Evolutionary conservation across 2,888 invertebrate species (phyloP), one percentile per base, ranked within the genome.

Genomic region (Rapana venosa): DNA sequence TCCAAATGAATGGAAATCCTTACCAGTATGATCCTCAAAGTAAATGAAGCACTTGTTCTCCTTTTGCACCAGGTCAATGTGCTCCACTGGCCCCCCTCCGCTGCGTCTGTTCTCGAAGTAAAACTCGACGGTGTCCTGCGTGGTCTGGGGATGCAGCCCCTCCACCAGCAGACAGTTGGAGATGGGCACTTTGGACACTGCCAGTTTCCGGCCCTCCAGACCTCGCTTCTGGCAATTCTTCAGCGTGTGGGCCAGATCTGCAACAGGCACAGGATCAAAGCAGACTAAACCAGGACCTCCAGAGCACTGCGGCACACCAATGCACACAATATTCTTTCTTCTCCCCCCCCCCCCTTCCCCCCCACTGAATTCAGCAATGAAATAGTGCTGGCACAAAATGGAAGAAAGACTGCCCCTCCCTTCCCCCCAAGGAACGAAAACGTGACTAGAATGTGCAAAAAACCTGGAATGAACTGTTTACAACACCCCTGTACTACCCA

Each of bases 81-180:
- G 86, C 56, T 89, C 90, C 30, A 92, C 89, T 13, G 90, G 88
- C n/a, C 92, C 92, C 6, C 92, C 92, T 4, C 87, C 88, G 30
- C 85, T 90, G 61, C 90, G 90, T 77, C 66, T 92, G 79, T 91
- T 92, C 87, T 92, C 92, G 90, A 92, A 92, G 87, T 92, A 92
- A 15, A 88, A 35, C 17, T 74, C 20, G 11, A 92, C 35, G 47
- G 89, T 83, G n/a, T 92, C 91, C 47, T 90, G 90, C 47, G 91
- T 87, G 8, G 87, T 83, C 22, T 47, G 0, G 17, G 26, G n/a
- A 8, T 85, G 85, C n/a, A 92, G 61, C 8, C 74, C 74, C 47
- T 88, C 85, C 79, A 90, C 90, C 77, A 88, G 22, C 56, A 90
- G 26, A 32, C 85, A 79, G 58, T 77, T 74, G n/a, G 90, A 86